Evolutionary conservation across 1,140 invertebrate genomes (phyloP), one percentile per base, ranked within the genome.

Genomic region (Anastrepha ludens): DNA sequence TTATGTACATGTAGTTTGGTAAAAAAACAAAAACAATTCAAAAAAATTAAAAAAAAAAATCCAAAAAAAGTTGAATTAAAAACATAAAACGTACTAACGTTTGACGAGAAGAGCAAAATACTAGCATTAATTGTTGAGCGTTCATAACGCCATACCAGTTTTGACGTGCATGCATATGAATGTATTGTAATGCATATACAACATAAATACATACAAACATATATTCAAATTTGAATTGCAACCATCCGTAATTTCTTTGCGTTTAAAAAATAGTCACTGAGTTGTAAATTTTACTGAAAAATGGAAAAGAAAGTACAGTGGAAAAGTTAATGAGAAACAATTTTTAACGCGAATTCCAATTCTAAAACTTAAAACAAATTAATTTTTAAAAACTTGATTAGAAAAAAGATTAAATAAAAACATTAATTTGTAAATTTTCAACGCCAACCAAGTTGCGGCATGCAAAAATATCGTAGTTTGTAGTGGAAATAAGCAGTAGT

Each of bases 391-490:
- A 55, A 81, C n/a, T 20, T 8, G 67, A 41, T 55, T 81, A 58
- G 20, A 58, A 81, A 17, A 81, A 20, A 17, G 55, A n/a, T 20
- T 55, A 55, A 81, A 55, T 9, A 0, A 55, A 55, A 50, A 29
- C 15, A 50, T 74, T 81, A 81, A 55, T 81, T 81, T 50, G 74
- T 58, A 81, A 81, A 81, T 81, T 81, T 81, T 81, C 50, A 81
- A 81, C 74, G 74, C 74, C 50, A 81, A 55, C 74, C 44, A 81
- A 81, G 74, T 81, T 81, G 44, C 47, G 50, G 74, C 74, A 17
- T 81, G 41, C 74, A 81, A 81, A 81, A 70, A 58, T 81, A 81
- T 81, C 74, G 74, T 81, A 81, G 74, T 81, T 81, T 81, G 47
- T 81, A 81, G 74, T 55, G 15, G 9, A 55, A 20, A 9, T 6